Percentiles rank a stretch among this genome's conserved stretches.
These are phyloP conservation scores for Telenomus remus DNA, from an alignment of 1,140 invertebrate species.

Conservation along the genomic window DNA sequence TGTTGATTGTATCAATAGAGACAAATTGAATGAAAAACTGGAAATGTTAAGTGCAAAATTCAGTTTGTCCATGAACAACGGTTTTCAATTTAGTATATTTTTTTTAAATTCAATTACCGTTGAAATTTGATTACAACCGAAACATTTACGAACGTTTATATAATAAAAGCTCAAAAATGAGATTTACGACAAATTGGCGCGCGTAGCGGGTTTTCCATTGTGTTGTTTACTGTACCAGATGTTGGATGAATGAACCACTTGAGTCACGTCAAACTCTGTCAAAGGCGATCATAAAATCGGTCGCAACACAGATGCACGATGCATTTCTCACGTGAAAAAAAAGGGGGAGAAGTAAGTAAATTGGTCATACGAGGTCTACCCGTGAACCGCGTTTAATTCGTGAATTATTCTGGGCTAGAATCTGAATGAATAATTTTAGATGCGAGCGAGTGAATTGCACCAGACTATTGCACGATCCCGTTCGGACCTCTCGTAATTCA, in stretches of 20 bases:
- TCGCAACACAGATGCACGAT: background rate
- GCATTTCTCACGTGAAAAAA: background rate
- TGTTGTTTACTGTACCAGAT: conserved; percentile 20
- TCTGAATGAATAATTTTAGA: conserved; percentile 46
- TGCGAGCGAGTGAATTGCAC: conserved; percentile 24
- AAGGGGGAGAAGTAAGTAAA: too few species aligned
- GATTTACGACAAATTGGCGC: too few species aligned
- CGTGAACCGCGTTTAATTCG: background rate
- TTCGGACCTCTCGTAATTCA: conserved; percentile 27
- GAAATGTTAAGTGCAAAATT: background rate
- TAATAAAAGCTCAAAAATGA: conserved; percentile 7
- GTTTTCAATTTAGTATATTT: background rate
- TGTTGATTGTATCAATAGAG: too few species aligned
- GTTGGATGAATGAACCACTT: conserved; percentile 19
- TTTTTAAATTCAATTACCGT: background rate
- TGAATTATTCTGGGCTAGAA: conserved; percentile 16
- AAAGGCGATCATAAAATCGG: conserved; percentile 9
- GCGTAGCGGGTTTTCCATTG: background rate
- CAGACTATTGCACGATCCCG: conserved; percentile 16
- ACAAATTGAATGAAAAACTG: too few species aligned
- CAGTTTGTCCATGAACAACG: background rate
- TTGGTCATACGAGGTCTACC: background rate
- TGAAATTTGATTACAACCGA: too few species aligned
- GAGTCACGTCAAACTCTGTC: conserved; percentile 6
- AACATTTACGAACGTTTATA: background rate